A percentile compares a stretch with the other conserved stretches of the same genome.
These are phyloP conservation scores for Aplocera efformata DNA, from an alignment of 2,888 invertebrate genomes.

Conservation along the genomic window DNA sequence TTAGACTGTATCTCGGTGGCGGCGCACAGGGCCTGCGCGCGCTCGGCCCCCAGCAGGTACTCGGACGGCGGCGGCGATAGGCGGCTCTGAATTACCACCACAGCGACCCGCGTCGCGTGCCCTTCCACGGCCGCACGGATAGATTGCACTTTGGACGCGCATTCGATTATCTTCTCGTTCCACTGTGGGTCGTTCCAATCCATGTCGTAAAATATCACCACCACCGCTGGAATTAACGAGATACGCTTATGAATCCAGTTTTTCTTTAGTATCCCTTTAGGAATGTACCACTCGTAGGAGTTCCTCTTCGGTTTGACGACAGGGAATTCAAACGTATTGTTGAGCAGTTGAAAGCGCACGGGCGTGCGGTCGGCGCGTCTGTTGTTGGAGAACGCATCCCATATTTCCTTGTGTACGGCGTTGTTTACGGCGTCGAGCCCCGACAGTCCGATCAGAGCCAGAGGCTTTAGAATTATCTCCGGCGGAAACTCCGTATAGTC, in stretches of 20 bases:
- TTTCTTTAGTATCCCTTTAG: constrained; percentile 95
- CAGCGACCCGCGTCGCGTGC: constrained; percentile 87
- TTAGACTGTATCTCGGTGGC: constrained; percentile 96
- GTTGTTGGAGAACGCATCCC: constrained; percentile 94
- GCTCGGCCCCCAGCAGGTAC: constrained; percentile 92
- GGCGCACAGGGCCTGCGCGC: constrained; percentile 93
- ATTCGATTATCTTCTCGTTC: constrained; percentile 97
- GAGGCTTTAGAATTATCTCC: constrained; percentile 91
- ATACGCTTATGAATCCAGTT: constrained; percentile 98
- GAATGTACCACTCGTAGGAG: constrained; percentile 97
- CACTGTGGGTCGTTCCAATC: constrained; percentile 98
- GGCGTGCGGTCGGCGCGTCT: constrained; percentile 90
- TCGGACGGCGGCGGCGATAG: constrained; percentile 89
- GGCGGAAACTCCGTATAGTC: constrained; percentile 87
- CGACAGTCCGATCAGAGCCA: constrained; percentile 92
- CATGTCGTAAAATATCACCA: constrained; percentile 97
- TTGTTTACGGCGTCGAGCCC: constrained; percentile 93
- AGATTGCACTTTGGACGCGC: constrained; percentile 92
- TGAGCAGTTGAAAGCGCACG: constrained; percentile 90
- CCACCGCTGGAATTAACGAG: constrained; percentile 93
- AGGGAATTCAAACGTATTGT: constrained; percentile 92
- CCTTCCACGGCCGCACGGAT: constrained; percentile 87
- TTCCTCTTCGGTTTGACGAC: constrained; percentile 91
- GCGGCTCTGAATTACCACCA: constrained; percentile 94
- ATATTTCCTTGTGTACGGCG: constrained; percentile 93